These are phyloP conservation scores for Ciconia maguari DNA, from an alignment of 2,113 vertebrate genomes.

Conservation along the genomic window DNA sequence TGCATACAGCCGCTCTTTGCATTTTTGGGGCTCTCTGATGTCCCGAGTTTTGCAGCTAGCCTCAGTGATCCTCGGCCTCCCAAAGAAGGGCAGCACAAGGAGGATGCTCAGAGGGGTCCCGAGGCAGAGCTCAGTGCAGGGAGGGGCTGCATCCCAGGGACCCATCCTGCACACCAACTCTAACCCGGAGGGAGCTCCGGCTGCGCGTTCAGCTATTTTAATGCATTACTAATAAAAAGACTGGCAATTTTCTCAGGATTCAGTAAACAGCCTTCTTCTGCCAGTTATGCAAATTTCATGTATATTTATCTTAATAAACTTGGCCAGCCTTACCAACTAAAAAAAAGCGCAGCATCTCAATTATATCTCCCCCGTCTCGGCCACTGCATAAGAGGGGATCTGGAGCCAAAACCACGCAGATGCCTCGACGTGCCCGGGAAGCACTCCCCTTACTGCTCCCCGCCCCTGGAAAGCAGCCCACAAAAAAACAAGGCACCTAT, in stretches of 20 bases:
- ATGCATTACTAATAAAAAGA: not conserved
- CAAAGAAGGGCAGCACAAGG: not conserved
- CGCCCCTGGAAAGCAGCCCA: not conserved
- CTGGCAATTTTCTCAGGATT: not conserved
- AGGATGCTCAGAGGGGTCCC: not conserved
- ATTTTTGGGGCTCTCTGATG: not conserved
- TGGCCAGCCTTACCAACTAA: not conserved
- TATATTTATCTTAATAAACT: not conserved
- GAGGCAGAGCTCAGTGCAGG: rapidly evolving
- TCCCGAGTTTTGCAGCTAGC: not conserved
- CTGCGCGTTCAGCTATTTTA: not conserved
- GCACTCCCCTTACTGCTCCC: not conserved
- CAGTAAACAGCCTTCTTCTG: not conserved
- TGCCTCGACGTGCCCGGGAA: rapidly evolving
- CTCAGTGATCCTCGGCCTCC: not conserved
- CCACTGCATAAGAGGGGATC: not conserved
- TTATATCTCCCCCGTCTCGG: rapidly evolving
- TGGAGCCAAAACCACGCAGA: not conserved
- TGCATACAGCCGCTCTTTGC: not conserved
- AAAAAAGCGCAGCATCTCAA: not conserved
- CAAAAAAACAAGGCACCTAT: not conserved
- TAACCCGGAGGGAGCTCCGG: rapidly evolving
- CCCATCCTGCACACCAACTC: not conserved
- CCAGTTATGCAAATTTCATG: not conserved
- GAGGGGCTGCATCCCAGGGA: not conserved